These are phyloP conservation scores for Carlito syrichta DNA, from an alignment of 2,113 vertebrate species.

Conservation along the genomic window DNA sequence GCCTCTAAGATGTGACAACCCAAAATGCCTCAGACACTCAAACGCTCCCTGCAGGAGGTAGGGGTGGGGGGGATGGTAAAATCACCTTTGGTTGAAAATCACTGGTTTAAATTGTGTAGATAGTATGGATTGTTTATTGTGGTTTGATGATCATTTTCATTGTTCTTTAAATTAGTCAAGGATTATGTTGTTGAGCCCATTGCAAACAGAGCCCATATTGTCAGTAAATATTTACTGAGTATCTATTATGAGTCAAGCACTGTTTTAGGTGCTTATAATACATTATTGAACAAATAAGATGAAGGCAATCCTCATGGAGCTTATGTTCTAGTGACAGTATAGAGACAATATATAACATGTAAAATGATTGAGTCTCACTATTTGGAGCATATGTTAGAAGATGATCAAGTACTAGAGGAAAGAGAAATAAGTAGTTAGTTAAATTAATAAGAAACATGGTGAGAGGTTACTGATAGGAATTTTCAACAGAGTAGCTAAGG, in stretches of 20 bases:
- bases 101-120: not conserved
- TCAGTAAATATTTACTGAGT: not conserved
- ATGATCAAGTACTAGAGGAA: too few relatives aligned
- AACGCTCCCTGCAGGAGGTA: not conserved
- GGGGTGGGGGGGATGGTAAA: too few relatives aligned
- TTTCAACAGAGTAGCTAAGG: not conserved
- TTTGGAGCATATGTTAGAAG: not conserved
- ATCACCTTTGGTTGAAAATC: not conserved
- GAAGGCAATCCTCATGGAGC: not conserved
- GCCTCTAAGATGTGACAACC: not conserved
- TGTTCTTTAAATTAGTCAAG: not conserved
- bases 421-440: not conserved
- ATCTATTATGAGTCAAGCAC: not conserved
- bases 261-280: not conserved
- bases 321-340: not conserved
- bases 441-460: not conserved
- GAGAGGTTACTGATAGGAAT: not conserved
- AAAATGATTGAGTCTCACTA: not conserved
- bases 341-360: not conserved
- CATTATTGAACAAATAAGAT: not conserved
- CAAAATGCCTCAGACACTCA: not conserved
- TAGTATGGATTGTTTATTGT: not conserved
- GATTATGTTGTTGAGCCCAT: not conserved
- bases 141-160: not conserved
- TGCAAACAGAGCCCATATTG: not conserved